Base-by-base conservation (phyloP, 2,888 invertebrate species). In the Girardia tigrina region DNA sequence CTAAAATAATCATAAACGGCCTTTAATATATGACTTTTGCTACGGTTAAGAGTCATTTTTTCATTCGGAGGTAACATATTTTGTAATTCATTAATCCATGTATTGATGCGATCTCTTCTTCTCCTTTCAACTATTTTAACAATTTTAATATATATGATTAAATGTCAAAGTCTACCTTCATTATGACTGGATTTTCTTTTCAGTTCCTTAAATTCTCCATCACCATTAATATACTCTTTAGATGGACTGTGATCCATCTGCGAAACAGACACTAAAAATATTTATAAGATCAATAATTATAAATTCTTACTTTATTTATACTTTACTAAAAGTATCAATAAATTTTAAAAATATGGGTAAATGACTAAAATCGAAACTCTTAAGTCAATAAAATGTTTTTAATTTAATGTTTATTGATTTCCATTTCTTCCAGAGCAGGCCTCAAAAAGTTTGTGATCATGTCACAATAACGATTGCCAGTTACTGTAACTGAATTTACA, bases 51-150 rank as follows among this genome's bases (percentile, higher is more conserved):
- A 56, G 56, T 56, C 56, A 56, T 56, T 56, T 56, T 56, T 56
- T 56, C 56, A 16, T 56, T 56, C 6, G n/a, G n/a, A 6, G 56
- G 56, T 8, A 56, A 16, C 56, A 56, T 56, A 56, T 56, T 56
- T 56, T 56, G 56, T 56, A 56, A 56, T 56, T 56, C 56, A 56
- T 23, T 56, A 56, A 56, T 56, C 56, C 56, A 56, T 20, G 56
- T 56, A 56, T 56, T 56, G 23, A 56, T 56, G 8, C 56, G 56
- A 56, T 56, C 56, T 56, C 56, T n/a, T 2, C 56, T n/a, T 20
- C 56, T n/a, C n/a, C 56, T 56, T 56, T 56, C 56, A n/a, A 56
- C 56, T 56, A 20, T 56, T 6, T 4, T 8, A 56, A 56, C n/a
- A 56, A 12, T 36, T 12, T 36, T 12, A 36, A 8, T 36, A 36